These are phyloP conservation scores for Tenthredo scrophulariae DNA, from an alignment of 2,888 invertebrate species.

Conservation along the genomic window DNA sequence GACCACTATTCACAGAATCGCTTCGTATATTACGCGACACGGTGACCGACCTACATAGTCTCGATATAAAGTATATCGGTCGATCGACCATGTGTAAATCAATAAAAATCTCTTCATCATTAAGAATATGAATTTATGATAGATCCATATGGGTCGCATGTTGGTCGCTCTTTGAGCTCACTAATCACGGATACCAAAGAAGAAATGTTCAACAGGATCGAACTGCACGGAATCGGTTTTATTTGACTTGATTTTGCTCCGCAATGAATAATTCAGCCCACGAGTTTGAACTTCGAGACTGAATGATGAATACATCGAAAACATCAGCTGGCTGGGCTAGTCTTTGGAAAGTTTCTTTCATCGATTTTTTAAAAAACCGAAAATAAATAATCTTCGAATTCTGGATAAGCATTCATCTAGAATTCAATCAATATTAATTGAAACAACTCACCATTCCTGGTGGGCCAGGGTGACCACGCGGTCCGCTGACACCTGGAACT, in stretches of 20 bases:
- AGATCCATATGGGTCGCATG: background rate
- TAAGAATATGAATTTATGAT: background rate
- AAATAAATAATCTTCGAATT: background rate
- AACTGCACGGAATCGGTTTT: background rate
- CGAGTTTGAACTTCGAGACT: background rate
- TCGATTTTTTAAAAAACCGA: background rate
- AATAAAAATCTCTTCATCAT: slow-evolving; percentile 18
- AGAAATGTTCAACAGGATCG: background rate
- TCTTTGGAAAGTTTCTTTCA: too few species aligned
- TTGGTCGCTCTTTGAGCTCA: background rate
- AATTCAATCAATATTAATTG: background rate
- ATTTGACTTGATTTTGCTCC: background rate
- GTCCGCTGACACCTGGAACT: slow-evolving; percentile 79
- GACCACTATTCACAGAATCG: too few species aligned
- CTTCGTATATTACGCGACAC: slow-evolving; percentile 3
- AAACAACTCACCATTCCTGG: slow-evolving; percentile 79
- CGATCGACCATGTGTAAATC: background rate
- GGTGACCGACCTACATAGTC: background rate
- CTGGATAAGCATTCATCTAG: background rate
- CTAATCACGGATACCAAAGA: background rate
- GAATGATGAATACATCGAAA: background rate
- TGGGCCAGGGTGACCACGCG: slow-evolving; percentile 81
- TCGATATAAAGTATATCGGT: slow-evolving; percentile 3
- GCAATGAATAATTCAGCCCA: background rate
- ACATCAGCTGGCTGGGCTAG: too few species aligned